Conservation (phyloP, 2,888 invertebrate species). For the Andrena bicolor region DNA sequence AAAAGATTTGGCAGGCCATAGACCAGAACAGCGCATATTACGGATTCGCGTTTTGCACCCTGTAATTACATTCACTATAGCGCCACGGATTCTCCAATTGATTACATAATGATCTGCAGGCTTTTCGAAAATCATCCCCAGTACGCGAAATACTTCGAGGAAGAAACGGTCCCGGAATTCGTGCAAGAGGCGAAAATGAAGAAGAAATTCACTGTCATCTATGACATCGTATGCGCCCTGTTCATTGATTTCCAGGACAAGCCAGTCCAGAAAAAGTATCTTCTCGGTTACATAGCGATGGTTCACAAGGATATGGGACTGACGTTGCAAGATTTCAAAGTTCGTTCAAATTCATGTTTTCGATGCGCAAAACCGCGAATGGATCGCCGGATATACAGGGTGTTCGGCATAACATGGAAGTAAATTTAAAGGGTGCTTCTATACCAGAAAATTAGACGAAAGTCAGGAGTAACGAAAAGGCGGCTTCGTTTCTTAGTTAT, state of each 20-base stretch:
- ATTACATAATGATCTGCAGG: background rate
- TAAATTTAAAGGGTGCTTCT: background rate
- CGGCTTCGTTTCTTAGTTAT: too few relatives aligned
- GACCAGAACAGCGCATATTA: conserved; percentile 16
- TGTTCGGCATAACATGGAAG: background rate
- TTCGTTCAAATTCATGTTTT: background rate
- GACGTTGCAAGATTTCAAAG: conserved; percentile 14
- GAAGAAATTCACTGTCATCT: conserved; percentile 33
- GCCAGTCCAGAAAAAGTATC: conserved; percentile 14
- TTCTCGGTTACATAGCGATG: conserved; percentile 43
- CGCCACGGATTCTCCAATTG: background rate
- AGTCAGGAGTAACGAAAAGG: too few relatives aligned
- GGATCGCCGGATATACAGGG: too few relatives aligned
- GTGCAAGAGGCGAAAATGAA: conserved; percentile 43
- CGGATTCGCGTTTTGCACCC: conserved; percentile 25
- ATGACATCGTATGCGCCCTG: background rate
- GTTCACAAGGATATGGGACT: conserved; percentile 40
- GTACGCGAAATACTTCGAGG: conserved; percentile 38
- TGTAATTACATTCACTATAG: conserved; percentile 16
- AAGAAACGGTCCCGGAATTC: conserved; percentile 19
- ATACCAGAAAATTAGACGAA: background rate
- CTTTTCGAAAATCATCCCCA: conserved; percentile 34
- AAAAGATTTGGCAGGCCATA: conserved; percentile 24
- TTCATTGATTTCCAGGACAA: conserved; percentile 16
- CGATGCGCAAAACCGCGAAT: too few relatives aligned